Base-by-base conservation (phyloP, 2,888 invertebrate genomes). In the Torymus auratus region DNA sequence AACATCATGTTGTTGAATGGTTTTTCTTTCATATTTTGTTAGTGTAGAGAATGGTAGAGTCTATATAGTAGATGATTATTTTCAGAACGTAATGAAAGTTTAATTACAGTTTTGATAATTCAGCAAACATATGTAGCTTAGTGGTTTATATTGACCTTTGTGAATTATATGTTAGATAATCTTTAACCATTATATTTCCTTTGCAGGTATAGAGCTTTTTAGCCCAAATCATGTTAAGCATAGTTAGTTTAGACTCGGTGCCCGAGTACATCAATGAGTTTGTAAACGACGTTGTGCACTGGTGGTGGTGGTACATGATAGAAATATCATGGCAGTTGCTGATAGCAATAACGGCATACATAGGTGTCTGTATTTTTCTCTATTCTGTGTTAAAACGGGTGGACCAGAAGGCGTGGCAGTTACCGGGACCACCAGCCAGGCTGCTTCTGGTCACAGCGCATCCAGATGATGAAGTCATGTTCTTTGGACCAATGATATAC, bases 391-490 rank as follows among this genome's bases (percentile, higher is more conserved):
- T 91, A 53, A 90, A 89, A 78, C 85, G 80, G 76, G 88, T 89
- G 15, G 86, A 84, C 83, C 90, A 90, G 74, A 82, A 41, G 77
- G 88, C 88, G 56, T 91, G 91, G 91, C 90, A 91, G 72, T 77
- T 91, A 79, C 91, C 91, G 41, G 91, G 91, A 69, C 89, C 91
- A 61, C 90, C 91, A 20, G 79, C 85, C 14, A 92, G 96, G 85
- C 94, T 97, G 62, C 91, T 99, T 52, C 90, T 99, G 73, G 95
- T 99, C 1, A 96, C 94, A 62, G 98, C 99, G 23, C 99, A 99
- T 92, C 99, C 99, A 15, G 99, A 99, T 91, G 99, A 99, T 90
- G 99, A 99, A 91, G 97, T 97, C 86, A 99, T 99, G 99, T 99
- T 99, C 91, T 99, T 99, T 91, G 97, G 98, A 0, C 99, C 99